Base-by-base conservation (phyloP, 2,797 vertebrate species). In the Myiotriccus ornatus region DNA sequence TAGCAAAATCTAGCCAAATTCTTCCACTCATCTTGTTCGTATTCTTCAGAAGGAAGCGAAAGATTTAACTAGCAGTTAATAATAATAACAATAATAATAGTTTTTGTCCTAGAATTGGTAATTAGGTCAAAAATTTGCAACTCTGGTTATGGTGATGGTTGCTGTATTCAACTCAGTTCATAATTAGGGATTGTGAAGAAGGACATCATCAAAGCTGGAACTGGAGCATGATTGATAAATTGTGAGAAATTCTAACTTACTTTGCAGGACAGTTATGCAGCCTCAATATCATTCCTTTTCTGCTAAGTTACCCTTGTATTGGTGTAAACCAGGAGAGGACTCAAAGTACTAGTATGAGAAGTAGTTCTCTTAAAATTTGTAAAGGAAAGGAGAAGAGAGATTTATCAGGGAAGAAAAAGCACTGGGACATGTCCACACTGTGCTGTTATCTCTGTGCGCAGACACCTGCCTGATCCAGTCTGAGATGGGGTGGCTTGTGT, bases 61-160 rank as follows among this genome's bases (percentile, higher is more conserved):
- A 21, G 35, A 65, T 86, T 75, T 81, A 86, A 90, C 46, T 18
- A 55, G 43, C 12, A 15, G 39, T 77, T 93, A 71, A 43, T 64
- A 77, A 30, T 16, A 70, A 83, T 44, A 47, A 24, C 9, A 49
- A 27, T 17, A 28, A 50, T 16, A 28, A 50, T 14, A 35, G 23
- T 27, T 68, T 96, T 90, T 53, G 68, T 93, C n/a, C 56, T 79
- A 84, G 49, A 94, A 90, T 93, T 81, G 85, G 47, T 94, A 95
- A 94, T 91, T 89, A 78, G 92, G 92, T 94, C 94, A 94, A 52
- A 84, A 94, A 82, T 87, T 76, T 97, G 67, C 87, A 88, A 28
- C 63, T 87, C 35, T 89, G 53, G 77, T 93, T 63, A 59, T 93
- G 71, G 62, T 82, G 62, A 4, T 90, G 37, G 46, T 53, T 92